A percentile compares a stretch with the other conserved stretches of the same genome.
These are phyloP conservation scores for Platysternon megacephalum DNA, from an alignment of 2,113 vertebrate species.

Conservation along the genomic window DNA sequence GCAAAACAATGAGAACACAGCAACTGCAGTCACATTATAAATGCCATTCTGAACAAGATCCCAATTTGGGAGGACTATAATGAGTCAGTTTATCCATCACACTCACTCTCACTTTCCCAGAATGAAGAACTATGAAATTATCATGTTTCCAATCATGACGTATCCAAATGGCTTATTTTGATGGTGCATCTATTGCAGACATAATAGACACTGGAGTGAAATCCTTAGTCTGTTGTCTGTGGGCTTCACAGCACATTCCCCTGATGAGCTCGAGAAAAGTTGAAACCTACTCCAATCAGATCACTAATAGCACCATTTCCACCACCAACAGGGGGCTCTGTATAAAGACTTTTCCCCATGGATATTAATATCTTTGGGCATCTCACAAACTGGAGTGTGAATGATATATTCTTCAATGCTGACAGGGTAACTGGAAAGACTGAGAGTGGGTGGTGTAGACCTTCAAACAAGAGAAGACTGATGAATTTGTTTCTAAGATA, in stretches of 20 bases:
- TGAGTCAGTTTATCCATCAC: neutral
- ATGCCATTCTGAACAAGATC: neutral
- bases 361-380: neutral
- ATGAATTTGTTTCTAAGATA: neutral
- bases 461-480: neutral
- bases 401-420: neutral
- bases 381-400: neutral
- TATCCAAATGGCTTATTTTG: neutral
- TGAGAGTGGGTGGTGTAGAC: neutral
- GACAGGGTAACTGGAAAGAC: neutral
- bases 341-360: fast-evolving
- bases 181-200: neutral
- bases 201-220: neutral
- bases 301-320: neutral
- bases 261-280: neutral
- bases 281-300: neutral
- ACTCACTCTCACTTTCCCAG: neutral
- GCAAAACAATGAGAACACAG: neutral
- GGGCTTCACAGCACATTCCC: neutral
- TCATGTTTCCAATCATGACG: neutral
- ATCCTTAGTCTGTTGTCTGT: neutral
- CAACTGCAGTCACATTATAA: neutral
- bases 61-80: neutral
- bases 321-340: neutral
- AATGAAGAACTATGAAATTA: neutral